Evolutionary conservation across 2,888 invertebrate species (phyloP).

Genomic region (Drosophila robusta): DNA sequence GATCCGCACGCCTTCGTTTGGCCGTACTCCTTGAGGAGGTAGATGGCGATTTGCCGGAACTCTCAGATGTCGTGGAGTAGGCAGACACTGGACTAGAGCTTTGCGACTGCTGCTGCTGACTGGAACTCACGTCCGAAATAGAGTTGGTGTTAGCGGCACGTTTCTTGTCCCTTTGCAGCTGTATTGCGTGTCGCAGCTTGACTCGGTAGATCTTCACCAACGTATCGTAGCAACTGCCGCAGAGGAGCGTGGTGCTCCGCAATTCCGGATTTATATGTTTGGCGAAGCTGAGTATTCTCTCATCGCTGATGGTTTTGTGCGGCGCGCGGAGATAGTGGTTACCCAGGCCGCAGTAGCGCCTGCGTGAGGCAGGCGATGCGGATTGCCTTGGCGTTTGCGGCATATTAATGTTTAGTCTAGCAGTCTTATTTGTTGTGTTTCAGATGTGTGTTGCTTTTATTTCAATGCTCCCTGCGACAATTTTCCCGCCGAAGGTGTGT

Average conservation of each 20-base stretch:
- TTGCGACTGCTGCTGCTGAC: slow-evolving; percentile 13
- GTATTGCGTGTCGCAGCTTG: slow-evolving; percentile 42
- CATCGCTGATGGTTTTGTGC: slow-evolving; percentile 35
- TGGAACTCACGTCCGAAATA: slow-evolving; percentile 54
- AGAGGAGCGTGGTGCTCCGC: slow-evolving; percentile 42
- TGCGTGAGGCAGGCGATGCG: not conserved
- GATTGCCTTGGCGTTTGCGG: slow-evolving; percentile 1
- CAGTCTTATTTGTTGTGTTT: slow-evolving; percentile 3
- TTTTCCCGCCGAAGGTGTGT: slow-evolving; percentile 35
- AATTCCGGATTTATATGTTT: slow-evolving; percentile 46
- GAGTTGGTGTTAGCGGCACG: slow-evolving; percentile 18
- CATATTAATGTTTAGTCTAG: slow-evolving; percentile 10
- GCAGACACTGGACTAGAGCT: not conserved
- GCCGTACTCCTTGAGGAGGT: slow-evolving; percentile 3
- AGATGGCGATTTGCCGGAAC: not conserved
- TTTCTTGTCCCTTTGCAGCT: not conserved
- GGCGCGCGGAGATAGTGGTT: slow-evolving; percentile 33
- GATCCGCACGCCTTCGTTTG: slow-evolving; percentile 27
- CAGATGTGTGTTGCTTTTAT: not conserved
- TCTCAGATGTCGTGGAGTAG: not conserved
- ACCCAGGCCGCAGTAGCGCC: slow-evolving; percentile 48
- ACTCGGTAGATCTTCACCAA: slow-evolving; percentile 36
- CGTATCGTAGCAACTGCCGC: slow-evolving; percentile 44
- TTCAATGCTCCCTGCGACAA: not conserved
- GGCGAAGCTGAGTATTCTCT: slow-evolving; percentile 44